Percentiles rank a stretch among this genome's conserved stretches.
Evolutionary conservation across 1,140 invertebrate genomes (phyloP).

Genomic region (Brachionus koreanus): DNA sequence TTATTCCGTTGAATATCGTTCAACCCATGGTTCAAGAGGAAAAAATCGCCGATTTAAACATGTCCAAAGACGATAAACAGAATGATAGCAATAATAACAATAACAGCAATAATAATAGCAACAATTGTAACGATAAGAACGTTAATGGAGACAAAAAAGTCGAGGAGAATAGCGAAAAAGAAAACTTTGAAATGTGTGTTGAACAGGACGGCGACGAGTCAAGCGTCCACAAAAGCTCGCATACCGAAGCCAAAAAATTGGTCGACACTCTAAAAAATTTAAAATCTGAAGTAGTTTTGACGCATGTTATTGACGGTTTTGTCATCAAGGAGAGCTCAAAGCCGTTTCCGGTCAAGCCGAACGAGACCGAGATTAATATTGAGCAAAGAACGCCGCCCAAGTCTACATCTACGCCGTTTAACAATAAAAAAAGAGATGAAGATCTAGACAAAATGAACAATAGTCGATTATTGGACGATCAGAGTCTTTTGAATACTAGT

Average conservation of each 20-base stretch:
- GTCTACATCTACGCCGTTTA: neutral
- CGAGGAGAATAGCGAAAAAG: neutral
- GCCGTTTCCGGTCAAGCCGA: conserved; percentile 39
- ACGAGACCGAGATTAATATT: neutral
- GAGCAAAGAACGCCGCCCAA: neutral
- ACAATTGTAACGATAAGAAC: neutral
- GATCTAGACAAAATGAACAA: neutral
- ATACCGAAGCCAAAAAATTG: neutral
- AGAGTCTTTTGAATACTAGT: neutral
- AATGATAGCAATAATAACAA: neutral
- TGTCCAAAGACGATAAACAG: neutral
- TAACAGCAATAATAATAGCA: neutral
- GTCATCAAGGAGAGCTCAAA: conserved; percentile 42
- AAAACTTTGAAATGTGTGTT: neutral
- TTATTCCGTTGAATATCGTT: neutral
- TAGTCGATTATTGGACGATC: neutral
- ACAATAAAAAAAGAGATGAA: neutral
- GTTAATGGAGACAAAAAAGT: neutral
- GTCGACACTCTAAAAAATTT: conserved; percentile 1
- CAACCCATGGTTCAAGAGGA: conserved; percentile 14
- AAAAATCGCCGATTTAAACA: neutral
- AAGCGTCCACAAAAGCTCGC: neutral
- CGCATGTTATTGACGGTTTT: conserved; percentile 41
- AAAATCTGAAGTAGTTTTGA: neutral
- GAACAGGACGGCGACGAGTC: neutral